Conservation (phyloP, 2,797 vertebrate species). For the Diglossa cyanea region DNA sequence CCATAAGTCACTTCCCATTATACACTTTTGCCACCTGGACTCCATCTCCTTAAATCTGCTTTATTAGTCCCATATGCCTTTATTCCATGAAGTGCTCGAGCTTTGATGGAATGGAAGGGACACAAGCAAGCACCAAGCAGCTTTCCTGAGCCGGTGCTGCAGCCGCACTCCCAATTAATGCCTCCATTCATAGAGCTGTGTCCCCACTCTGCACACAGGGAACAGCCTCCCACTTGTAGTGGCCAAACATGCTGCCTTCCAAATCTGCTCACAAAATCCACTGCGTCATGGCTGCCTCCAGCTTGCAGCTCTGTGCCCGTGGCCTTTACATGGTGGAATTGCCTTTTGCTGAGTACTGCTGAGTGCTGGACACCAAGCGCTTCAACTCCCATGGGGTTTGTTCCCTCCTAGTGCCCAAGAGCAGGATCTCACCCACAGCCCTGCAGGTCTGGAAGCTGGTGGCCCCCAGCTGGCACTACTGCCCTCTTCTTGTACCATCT, state of each 20-base stretch:
- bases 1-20: constrained; percentile 66
- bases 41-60: constrained; percentile 50
- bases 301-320: fast-evolving
- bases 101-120: constrained; percentile 45
- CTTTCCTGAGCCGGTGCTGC: neutral
- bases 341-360: neutral
- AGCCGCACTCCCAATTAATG: neutral
- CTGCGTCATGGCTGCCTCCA: neutral
- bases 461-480: neutral
- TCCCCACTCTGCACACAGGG: neutral
- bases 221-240: constrained; percentile 48
- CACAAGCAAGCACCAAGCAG: neutral
- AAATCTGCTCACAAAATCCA: neutral
- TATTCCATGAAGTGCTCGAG: neutral
- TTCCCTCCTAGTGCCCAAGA: neutral
- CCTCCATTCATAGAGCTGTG: constrained; percentile 16
- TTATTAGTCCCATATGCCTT: constrained; percentile 61
- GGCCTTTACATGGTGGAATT: fast-evolving
- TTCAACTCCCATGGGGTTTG: fast-evolving
- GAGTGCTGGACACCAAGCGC: fast-evolving
- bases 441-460: neutral
- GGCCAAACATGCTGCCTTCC: neutral
- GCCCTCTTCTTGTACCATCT: neutral
- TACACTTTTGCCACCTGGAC: constrained; percentile 61
- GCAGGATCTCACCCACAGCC: neutral